Evolutionary conservation across 2,888 invertebrate genomes (phyloP).

Genomic region (Chrysolina americana): DNA sequence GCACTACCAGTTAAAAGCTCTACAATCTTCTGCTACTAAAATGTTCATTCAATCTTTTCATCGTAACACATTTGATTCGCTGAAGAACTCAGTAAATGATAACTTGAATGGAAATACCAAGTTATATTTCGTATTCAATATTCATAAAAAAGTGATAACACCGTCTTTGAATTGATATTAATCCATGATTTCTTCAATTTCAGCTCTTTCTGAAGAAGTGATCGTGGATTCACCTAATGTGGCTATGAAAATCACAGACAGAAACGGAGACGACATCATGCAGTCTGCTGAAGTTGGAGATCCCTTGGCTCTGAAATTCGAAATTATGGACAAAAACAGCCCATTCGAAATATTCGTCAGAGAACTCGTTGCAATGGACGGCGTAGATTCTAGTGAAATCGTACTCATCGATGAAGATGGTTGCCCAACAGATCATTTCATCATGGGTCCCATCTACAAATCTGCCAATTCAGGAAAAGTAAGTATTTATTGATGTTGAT

Average conservation of each 20-base stretch:
- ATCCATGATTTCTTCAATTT: slow-evolving; percentile 5
- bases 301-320: slow-evolving; percentile 90
- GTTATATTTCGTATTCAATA: too few species aligned
- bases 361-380: slow-evolving; percentile 95
- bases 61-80: too few species aligned
- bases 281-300: slow-evolving; percentile 93
- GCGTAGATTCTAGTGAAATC: slow-evolving; percentile 93
- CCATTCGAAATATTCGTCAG: slow-evolving; percentile 97
- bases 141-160: too few species aligned
- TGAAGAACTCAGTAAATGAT: too few species aligned
- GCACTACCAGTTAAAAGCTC: too few species aligned
- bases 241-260: slow-evolving; percentile 92
- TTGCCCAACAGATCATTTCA: slow-evolving; percentile 94
- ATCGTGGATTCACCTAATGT: slow-evolving; percentile 96
- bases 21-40: too few species aligned
- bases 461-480: slow-evolving; percentile 86
- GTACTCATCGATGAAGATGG: slow-evolving; percentile 92
- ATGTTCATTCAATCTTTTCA: too few species aligned
- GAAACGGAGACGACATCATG: slow-evolving; percentile 87
- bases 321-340: slow-evolving; percentile 92
- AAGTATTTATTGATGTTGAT: slow-evolving; percentile 56
- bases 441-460: slow-evolving; percentile 93
- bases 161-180: not conserved
- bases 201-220: slow-evolving; percentile 88
- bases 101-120: too few species aligned